Evolutionary conservation across 2,113 vertebrate species (phyloP).

Genomic region (Leucoraja erinaceus): DNA sequence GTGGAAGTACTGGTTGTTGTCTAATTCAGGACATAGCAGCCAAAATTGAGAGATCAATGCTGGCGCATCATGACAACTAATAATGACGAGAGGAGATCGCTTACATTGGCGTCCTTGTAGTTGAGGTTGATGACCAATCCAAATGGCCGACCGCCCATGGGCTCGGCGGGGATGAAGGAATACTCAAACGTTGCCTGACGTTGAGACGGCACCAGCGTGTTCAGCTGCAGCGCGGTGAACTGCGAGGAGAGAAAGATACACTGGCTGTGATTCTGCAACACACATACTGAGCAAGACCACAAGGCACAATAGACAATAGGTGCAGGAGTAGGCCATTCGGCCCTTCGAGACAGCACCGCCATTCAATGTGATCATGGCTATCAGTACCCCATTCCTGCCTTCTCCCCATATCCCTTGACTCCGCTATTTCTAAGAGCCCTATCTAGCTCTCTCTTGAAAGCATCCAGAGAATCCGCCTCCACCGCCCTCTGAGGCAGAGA

Average conservation of each 20-base stretch:
- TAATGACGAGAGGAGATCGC: slow-evolving; percentile 35
- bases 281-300: not conserved
- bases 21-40: not conserved
- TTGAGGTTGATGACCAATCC: slow-evolving; percentile 95
- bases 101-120: slow-evolving; percentile 84
- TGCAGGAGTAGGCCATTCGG: not conserved
- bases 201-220: slow-evolving; percentile 73
- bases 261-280: not conserved
- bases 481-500: too few species aligned
- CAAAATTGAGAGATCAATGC: not conserved
- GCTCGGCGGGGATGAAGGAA: slow-evolving; percentile 94
- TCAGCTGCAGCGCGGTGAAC: slow-evolving; percentile 90
- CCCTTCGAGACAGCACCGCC: too few species aligned
- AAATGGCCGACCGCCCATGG: slow-evolving; percentile 91
- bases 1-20: too few species aligned
- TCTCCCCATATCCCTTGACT: too few species aligned
- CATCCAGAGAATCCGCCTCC: too few species aligned
- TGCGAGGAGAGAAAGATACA: not conserved
- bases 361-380: too few species aligned
- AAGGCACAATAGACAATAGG: too few species aligned
- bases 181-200: slow-evolving; percentile 94
- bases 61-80: not conserved
- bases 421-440: too few species aligned
- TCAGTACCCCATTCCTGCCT: too few species aligned
- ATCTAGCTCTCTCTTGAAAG: too few species aligned